Evolutionary conservation across 2,113 vertebrate species (phyloP), one percentile per base, ranked within the genome.

Genomic region (Tupaia tana): DNA sequence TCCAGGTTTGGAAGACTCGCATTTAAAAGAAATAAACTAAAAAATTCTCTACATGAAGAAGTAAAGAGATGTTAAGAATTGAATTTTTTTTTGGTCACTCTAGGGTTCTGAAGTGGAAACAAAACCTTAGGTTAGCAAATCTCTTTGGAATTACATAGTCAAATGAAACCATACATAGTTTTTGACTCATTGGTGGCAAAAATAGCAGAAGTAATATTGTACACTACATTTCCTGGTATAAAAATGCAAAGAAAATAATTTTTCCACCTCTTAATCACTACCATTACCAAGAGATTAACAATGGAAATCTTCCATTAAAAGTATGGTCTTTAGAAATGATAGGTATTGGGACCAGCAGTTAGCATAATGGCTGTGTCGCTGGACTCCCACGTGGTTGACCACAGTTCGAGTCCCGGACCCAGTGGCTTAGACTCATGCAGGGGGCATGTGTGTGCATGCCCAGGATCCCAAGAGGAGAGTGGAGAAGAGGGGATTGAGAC

Each of bases 221-320:
- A 71, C 31, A 83, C 9, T 78, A 74, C 73, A 91, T 34, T 80
- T 43, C 67, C 43, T 91, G 6, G 71, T 24, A 91, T 89, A 29
- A 92, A 92, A 92, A 78, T 54, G 12, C 43, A 73, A 96, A 93
- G 22, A 24, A 89, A 20, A 2, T 73, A 63, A 61, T 78, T 29
- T 91, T 96, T 31, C 73, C 86, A 67, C 73, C 6, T 79, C 27
- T 52, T 70, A 86, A 93, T 92, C n/a, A 86, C 16, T 90, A 20
- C 20, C 43, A 80, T 82, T 58, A 92, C 29, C 22, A 91, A 73
- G 52, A 92, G 61, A 90, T 77, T 59, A 73, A 59, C 59, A 91
- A 34, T 86, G 52, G 29, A 93, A 93, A 58, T 6, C 64, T 95
- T 12, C 34, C 18, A 93, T 43, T 93, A 59, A 75, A 90, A 82